Percentiles rank a stretch among this genome's conserved stretches.
Conservation (phyloP, 1,140 invertebrate genomes). For the Drosophila repleta region DNA sequence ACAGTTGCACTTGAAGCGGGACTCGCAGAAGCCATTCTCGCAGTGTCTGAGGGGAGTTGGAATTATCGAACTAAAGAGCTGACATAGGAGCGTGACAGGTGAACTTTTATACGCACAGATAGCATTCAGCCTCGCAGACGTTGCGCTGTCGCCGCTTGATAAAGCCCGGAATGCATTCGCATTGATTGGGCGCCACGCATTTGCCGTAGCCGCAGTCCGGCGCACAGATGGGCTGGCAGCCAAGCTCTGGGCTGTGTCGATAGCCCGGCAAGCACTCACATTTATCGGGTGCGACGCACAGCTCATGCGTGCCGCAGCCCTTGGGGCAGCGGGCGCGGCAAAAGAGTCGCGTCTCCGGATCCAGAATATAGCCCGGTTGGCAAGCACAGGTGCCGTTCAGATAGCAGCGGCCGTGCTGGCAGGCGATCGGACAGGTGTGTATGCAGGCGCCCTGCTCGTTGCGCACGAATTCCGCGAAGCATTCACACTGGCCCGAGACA, state of each 20-base stretch:
- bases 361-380: constrained; percentile 86
- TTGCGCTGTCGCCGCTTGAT: constrained; percentile 67
- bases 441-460: constrained; percentile 71
- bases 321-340: constrained; percentile 85
- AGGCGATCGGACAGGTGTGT: constrained; percentile 76
- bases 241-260: constrained; percentile 72
- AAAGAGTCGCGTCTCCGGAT: constrained; percentile 82
- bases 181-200: constrained; percentile 86
- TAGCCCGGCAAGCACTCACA: constrained; percentile 87
- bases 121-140: constrained; percentile 79
- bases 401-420: constrained; percentile 83
- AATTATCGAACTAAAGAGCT: not conserved
- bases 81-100: not conserved
- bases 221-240: constrained; percentile 77
- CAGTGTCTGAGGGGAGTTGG: constrained; percentile 77
- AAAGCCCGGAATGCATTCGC: constrained; percentile 85
- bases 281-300: constrained; percentile 85
- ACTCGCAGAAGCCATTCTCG: constrained; percentile 86
- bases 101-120: constrained; percentile 57
- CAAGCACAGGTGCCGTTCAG: constrained; percentile 86
- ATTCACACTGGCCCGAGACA: constrained; percentile 86
- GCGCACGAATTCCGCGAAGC: constrained; percentile 86
- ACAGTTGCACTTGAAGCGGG: constrained; percentile 86
- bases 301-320: constrained; percentile 68
- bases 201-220: constrained; percentile 86